Percentiles rank a stretch among this genome's conserved stretches.
These are phyloP conservation scores for Steatornis caripensis DNA, from an alignment of 2,113 vertebrate species.

Conservation along the genomic window DNA sequence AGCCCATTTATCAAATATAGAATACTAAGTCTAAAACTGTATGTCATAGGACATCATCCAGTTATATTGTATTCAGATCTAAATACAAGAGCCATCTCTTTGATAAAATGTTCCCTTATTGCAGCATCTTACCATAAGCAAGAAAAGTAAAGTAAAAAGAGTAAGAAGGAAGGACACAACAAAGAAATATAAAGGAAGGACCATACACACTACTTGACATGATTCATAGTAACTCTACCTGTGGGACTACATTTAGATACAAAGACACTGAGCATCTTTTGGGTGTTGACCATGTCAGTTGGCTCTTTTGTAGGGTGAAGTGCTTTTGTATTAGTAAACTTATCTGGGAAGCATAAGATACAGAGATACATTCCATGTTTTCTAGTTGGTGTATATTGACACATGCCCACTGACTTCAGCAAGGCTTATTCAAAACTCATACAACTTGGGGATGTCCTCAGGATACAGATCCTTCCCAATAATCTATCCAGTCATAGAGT, in stretches of 20 bases:
- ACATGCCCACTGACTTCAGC: not conserved
- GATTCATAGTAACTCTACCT: not conserved
- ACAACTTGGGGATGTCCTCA: not conserved
- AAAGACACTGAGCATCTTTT: rapidly evolving
- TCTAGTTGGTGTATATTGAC: not conserved
- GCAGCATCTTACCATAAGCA: not conserved
- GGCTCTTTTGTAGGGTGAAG: not conserved
- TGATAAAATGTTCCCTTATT: not conserved
- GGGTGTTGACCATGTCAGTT: rapidly evolving
- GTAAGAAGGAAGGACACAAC: not conserved
- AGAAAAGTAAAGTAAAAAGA: not conserved
- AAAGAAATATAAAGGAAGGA: not conserved
- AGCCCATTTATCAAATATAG: not conserved
- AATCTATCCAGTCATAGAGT: not conserved
- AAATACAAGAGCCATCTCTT: not conserved
- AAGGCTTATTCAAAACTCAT: not conserved
- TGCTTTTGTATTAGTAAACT: not conserved
- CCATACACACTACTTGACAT: not conserved
- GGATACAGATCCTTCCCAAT: not conserved
- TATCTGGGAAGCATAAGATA: not conserved
- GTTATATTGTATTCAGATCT: not conserved
- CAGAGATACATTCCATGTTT: not conserved
- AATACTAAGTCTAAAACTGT: not conserved
- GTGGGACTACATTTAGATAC: not conserved
- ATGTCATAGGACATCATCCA: not conserved